Percentiles rank a stretch among this genome's conserved stretches.
Conservation (phyloP, 2,113 vertebrate genomes). For the Rana temporaria region DNA sequence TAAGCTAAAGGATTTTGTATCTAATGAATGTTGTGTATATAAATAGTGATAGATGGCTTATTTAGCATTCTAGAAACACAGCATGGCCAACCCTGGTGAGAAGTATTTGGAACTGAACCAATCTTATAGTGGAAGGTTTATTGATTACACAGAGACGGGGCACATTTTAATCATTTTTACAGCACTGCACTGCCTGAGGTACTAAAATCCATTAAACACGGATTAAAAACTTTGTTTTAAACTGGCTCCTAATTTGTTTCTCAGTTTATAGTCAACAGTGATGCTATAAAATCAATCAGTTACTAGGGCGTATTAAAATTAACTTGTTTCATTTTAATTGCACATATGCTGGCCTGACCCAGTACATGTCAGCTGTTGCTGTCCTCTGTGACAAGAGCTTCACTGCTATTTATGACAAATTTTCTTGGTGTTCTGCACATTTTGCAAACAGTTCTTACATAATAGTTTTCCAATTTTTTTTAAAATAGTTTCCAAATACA, state of each 20-base stretch:
- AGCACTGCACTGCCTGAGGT: slow-evolving; percentile 68
- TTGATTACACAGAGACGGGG: slow-evolving; percentile 73
- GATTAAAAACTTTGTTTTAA: slow-evolving; percentile 73
- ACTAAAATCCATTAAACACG: slow-evolving; percentile 73
- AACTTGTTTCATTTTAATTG: slow-evolving; percentile 73
- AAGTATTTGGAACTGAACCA: slow-evolving; percentile 68
- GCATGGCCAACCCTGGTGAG: slow-evolving; percentile 62
- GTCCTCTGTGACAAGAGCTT: slow-evolving; percentile 60
- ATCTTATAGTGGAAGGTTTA: slow-evolving; percentile 70
- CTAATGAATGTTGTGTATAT: slow-evolving; percentile 70
- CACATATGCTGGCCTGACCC: slow-evolving; percentile 61
- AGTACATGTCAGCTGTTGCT: slow-evolving; percentile 62
- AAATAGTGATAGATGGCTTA: slow-evolving; percentile 73
- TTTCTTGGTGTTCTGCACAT: slow-evolving; percentile 25
- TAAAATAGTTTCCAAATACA: no score
- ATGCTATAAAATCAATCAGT: slow-evolving; percentile 66
- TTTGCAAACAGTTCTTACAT: neutral
- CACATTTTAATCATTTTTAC: slow-evolving; percentile 77
- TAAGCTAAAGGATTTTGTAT: slow-evolving; percentile 72
- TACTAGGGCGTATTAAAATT: slow-evolving; percentile 70
- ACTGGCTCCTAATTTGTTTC: slow-evolving; percentile 68
- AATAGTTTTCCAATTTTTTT: no score
- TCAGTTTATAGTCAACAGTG: slow-evolving; percentile 69
- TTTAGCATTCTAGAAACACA: slow-evolving; percentile 72
- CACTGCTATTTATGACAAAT: slow-evolving; percentile 54